Percentiles rank a stretch among this genome's conserved stretches.
phyloP scores from a whole-genome alignment of 2,113 vertebrate genomes.

The Pan troglodytes region NHGRI_mPanTro3-v2.1_pri NC_072408.2:7446501-7447000 shows the following conservation, averaged over 20 bases:
- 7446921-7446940: neutral
- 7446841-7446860: too few species aligned
- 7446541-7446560: neutral
- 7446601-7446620: neutral
- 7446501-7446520: neutral
- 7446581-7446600: neutral
- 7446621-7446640: neutral
- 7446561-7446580: neutral
- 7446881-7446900: neutral
- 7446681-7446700: neutral
- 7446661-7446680: neutral
- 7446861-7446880: neutral
- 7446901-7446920: neutral
- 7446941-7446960: neutral
- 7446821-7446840: too few species aligned
- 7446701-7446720: neutral
- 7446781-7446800: neutral
- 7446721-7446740: neutral
- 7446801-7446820: neutral
- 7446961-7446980: too few species aligned
- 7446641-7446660: neutral
- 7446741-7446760: constrained; percentile 4
- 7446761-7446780: neutral
- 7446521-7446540: neutral
- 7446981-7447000: neutral